These are phyloP conservation scores for Odontesthes bonariensis DNA, from an alignment of 2,113 vertebrate species.

Conservation along the genomic window DNA sequence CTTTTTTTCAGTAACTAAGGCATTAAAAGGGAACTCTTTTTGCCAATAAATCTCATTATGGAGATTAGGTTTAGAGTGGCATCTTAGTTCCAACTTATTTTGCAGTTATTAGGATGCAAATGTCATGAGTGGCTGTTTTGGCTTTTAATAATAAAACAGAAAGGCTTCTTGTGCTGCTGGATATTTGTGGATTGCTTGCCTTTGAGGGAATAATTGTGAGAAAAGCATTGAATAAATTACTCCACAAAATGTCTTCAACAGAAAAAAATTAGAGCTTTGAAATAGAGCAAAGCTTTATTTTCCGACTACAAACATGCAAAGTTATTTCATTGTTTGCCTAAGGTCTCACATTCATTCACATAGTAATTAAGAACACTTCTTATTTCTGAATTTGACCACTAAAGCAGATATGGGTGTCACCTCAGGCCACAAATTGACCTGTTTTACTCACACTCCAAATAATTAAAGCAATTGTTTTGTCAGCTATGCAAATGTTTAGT, in stretches of 20 bases:
- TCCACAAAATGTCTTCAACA: constrained; percentile 31
- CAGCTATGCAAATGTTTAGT: constrained; percentile 33
- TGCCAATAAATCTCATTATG: constrained; percentile 71
- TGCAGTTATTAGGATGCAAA: constrained; percentile 73
- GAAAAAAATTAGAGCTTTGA: constrained; percentile 13
- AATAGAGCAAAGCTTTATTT: constrained; percentile 30
- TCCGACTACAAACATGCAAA: not conserved
- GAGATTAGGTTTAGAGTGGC: constrained; percentile 69
- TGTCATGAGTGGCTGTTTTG: constrained; percentile 72
- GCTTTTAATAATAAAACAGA: constrained; percentile 78
- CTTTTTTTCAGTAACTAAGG: constrained; percentile 47
- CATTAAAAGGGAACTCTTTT: constrained; percentile 65
- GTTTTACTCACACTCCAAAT: not conserved
- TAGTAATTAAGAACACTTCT: not conserved
- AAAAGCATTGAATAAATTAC: constrained; percentile 65
- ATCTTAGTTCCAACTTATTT: constrained; percentile 65
- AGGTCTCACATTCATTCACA: not conserved
- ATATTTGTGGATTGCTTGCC: constrained; percentile 69
- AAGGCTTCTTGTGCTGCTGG: constrained; percentile 57
- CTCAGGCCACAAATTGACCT: constrained; percentile 1
- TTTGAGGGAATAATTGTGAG: constrained; percentile 69
- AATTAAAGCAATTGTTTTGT: constrained; percentile 32
- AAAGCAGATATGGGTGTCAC: not conserved
- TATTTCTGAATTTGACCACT: constrained; percentile 8
- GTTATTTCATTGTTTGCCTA: not conserved